These are phyloP conservation scores for Andrena hattorfiana DNA, from an alignment of 2,888 invertebrate species.

Conservation along the genomic window DNA sequence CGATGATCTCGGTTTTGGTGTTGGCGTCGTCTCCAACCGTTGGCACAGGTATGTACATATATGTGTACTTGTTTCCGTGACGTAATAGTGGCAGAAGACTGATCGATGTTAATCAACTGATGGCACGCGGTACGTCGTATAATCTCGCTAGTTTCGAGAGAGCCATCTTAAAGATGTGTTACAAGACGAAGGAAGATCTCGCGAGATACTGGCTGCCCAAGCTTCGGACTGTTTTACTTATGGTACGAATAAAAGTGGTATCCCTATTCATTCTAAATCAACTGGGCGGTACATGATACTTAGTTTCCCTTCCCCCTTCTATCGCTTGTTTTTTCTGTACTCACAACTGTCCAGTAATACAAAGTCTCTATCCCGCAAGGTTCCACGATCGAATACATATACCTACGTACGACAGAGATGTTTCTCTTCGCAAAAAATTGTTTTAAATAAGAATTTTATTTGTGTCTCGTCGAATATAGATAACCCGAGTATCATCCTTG, in stretches of 20 bases:
- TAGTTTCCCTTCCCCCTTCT: no score
- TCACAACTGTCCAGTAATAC: no score
- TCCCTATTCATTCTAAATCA: background rate
- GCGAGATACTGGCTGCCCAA: constrained; percentile 89
- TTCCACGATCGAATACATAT: no score
- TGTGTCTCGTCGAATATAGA: no score
- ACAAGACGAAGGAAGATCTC: constrained; percentile 89
- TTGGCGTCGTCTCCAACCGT: background rate
- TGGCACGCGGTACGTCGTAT: constrained; percentile 88
- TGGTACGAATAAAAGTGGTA: constrained; percentile 82
- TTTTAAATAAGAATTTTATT: no score
- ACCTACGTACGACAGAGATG: no score
- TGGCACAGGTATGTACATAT: background rate
- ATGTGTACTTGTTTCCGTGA: background rate
- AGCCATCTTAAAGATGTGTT: constrained; percentile 87
- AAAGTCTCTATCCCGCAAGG: no score
- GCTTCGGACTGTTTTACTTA: constrained; percentile 88
- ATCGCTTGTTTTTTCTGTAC: no score
- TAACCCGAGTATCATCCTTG: no score
- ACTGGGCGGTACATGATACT: no score
- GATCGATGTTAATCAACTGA: constrained; percentile 87
- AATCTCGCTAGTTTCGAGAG: constrained; percentile 89
- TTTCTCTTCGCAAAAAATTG: no score
- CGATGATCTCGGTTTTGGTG: background rate
- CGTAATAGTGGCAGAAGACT: constrained; percentile 87